Percentiles rank a stretch among this genome's conserved stretches.
These are phyloP conservation scores for Cavia aperea DNA, from an alignment of 2,113 vertebrate genomes.

Conservation along the genomic window DNA sequence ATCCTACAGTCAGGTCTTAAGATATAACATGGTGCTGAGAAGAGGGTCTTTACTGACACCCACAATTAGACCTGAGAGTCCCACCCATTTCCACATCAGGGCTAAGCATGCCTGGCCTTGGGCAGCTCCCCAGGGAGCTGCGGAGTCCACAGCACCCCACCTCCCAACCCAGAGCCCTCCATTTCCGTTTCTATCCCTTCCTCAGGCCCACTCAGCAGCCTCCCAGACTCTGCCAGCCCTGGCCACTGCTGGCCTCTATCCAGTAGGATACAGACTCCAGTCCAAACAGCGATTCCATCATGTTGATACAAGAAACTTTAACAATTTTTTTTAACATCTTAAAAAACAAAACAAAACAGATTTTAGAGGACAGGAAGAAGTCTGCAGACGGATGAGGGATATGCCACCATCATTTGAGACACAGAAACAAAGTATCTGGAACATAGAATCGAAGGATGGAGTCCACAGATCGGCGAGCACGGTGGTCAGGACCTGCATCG, in stretches of 20 bases:
- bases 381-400: background rate
- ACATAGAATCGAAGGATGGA: background rate
- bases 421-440: background rate
- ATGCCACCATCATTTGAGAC: background rate
- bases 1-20: background rate
- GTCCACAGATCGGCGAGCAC: background rate
- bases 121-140: rapidly evolving
- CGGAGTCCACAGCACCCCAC: background rate
- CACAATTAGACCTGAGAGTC: background rate
- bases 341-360: background rate
- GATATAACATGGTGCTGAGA: background rate
- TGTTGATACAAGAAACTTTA: background rate
- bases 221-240: background rate
- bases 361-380: background rate
- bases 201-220: background rate
- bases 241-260: background rate
- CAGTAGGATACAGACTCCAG: background rate
- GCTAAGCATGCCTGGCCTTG: background rate
- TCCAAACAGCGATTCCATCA: background rate
- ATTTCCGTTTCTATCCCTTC: background rate
- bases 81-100: rapidly evolving
- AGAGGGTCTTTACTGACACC: background rate
- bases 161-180: background rate
- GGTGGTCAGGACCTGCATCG: background rate
- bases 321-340: background rate